Evolutionary conservation across 2,113 vertebrate genomes (phyloP), one percentile per base, ranked within the genome.

Genomic region (Cyanocitta stelleri): DNA sequence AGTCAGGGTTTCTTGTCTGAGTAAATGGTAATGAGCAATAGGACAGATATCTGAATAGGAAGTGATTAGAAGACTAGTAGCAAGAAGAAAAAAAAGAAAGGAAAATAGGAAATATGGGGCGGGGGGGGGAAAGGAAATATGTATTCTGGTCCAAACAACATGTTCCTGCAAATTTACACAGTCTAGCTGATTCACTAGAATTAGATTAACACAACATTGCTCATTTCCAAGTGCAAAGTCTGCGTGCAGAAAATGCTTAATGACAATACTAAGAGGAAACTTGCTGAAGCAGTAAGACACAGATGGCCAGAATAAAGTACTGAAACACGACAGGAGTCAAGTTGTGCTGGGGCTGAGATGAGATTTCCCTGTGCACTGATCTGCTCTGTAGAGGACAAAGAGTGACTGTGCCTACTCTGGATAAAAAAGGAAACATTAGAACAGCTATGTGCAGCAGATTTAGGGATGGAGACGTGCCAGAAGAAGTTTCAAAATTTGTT

Each of bases 171-270:
- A 55, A 84, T 89, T 92, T 87, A 67, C 75, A n/a, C 35, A 74
- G 86, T 75, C 79, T 78, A 87, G 75, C 72, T 92, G 85, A 84
- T 64, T 64, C 52, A 90, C 67, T 73, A 91, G 90, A 95, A 92
- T 90, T 91, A 92, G n/a, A 94, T 75, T 81, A 96, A 89, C 75
- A 93, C 89, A 85, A 64, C 77, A 61, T 55, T 97, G 97, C 96
- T 96, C 96, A 95, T 96, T 96, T 97, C 80, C 93, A 98, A 97
- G 95, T 91, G 91, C 95, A 97, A 97, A 95, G 76, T 77, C 96
- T 97, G 87, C 69, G 69, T 94, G 95, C 86, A 97, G 96, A 97
- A 98, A 98, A 97, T 93, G 87, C 95, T 97, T 96, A 95, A 96
- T 91, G 93, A 96, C 94, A 97, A 94, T 89, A 88, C 95, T 96